phyloP scores from a whole-genome alignment of 2,113 vertebrate species.

The Calidris pygmaea region DNA sequence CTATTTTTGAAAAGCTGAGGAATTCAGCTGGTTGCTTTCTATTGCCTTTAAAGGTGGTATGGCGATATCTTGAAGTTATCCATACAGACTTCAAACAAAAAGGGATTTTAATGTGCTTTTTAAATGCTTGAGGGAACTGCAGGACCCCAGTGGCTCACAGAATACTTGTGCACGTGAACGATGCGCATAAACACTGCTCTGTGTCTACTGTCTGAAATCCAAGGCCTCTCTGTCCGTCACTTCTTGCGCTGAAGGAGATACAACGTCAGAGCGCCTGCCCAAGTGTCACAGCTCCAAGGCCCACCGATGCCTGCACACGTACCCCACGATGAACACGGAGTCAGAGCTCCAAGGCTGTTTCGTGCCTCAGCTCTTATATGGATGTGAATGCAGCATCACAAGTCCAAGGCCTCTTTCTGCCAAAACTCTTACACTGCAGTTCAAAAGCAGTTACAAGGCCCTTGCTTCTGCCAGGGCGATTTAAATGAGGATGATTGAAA shows the following conservation, averaged over 20 bases:
- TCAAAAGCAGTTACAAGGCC: background rate
- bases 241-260: background rate
- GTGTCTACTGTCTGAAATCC: background rate
- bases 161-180: fast-evolving
- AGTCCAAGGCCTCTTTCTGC: background rate
- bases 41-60: constrained; percentile 34
- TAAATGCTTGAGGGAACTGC: background rate
- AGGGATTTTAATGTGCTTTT: background rate
- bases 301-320: background rate
- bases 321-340: fast-evolving
- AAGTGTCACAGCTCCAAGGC: background rate
- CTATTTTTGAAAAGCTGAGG: constrained; percentile 48
- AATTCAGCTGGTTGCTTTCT: constrained; percentile 7
- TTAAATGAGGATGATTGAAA: background rate
- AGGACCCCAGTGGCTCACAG: background rate
- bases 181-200: background rate
- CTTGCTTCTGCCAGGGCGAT: background rate
- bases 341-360: background rate
- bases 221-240: background rate
- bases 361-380: background rate
- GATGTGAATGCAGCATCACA: background rate
- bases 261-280: background rate
- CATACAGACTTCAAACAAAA: background rate
- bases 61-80: background rate
- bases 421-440: background rate